A percentile compares a stretch with the other conserved stretches of the same genome.
These are phyloP conservation scores for Aphis gossypii DNA, from an alignment of 1,140 invertebrate genomes.

Conservation along the genomic window DNA sequence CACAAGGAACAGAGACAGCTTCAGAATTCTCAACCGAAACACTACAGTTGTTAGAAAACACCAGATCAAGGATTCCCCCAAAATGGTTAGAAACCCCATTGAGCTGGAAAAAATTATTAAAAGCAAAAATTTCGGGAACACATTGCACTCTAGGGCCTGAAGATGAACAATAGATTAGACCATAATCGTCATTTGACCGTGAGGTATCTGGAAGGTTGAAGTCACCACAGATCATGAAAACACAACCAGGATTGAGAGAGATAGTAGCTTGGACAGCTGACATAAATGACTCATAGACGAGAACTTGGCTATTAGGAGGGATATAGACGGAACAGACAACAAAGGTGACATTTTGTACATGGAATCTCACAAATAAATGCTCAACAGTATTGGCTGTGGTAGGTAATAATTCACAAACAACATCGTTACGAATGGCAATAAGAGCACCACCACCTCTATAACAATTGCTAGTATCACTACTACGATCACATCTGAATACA, in stretches of 20 bases:
- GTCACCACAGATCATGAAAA: too few species aligned
- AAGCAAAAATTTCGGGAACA: not conserved
- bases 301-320: too few species aligned
- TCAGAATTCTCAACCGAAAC: not conserved
- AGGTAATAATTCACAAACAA: not conserved
- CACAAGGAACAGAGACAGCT: not conserved
- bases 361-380: not conserved
- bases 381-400: not conserved
- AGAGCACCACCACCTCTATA: constrained; percentile 18
- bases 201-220: not conserved
- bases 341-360: not conserved
- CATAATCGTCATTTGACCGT: not conserved
- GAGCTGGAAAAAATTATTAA: constrained; percentile 3
- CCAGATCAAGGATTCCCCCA: not conserved
- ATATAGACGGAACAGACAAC: not conserved
- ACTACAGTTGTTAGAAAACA: not conserved
- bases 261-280: too few species aligned
- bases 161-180: not conserved
- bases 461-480: not conserved
- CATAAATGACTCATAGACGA: too few species aligned
- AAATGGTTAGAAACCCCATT: not conserved
- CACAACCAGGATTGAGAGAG: too few species aligned
- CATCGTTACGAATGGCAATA: constrained; percentile 2
- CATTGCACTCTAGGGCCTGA: not conserved
- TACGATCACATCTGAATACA: constrained; percentile 9